Conservation (phyloP, 2,113 vertebrate species). For the Zosterops borbonicus region DNA sequence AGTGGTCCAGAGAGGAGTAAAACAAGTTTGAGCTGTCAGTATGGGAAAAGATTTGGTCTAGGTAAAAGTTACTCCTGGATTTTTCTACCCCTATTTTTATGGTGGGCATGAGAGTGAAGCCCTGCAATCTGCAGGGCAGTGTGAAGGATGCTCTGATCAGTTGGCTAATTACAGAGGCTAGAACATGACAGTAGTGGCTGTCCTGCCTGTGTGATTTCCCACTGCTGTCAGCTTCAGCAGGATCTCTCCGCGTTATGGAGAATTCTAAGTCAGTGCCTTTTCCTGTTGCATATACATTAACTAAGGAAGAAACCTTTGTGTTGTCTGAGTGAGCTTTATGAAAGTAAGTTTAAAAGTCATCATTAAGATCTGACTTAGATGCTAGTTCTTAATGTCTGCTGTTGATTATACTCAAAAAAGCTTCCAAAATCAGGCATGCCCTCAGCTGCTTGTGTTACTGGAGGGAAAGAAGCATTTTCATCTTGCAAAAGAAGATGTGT, state of each 20-base stretch:
- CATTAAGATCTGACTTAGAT: not conserved
- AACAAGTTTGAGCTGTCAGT: constrained; percentile 31
- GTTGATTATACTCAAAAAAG: not conserved
- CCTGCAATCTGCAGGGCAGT: not conserved
- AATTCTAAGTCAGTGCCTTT: not conserved
- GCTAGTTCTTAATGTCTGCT: not conserved
- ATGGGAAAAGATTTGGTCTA: constrained; percentile 27
- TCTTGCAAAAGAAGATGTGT: not conserved
- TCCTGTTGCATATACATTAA: not conserved
- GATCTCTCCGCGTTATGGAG: accelerated
- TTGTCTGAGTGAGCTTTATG: not conserved
- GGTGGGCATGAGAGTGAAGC: not conserved
- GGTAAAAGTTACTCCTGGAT: constrained; percentile 12
- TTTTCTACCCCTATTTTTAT: not conserved
- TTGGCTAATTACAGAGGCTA: not conserved
- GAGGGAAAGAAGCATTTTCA: not conserved
- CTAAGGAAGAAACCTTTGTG: not conserved
- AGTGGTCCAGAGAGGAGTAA: not conserved
- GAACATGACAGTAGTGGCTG: not conserved
- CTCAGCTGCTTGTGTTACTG: not conserved
- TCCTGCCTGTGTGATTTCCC: not conserved
- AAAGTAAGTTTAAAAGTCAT: not conserved
- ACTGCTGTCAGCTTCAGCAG: not conserved
- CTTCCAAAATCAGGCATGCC: not conserved
- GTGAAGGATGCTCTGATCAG: not conserved